Evolutionary conservation across 2,888 invertebrate species (phyloP), one percentile per base, ranked within the genome.

Genomic region (Tricholauxania praeusta): DNA sequence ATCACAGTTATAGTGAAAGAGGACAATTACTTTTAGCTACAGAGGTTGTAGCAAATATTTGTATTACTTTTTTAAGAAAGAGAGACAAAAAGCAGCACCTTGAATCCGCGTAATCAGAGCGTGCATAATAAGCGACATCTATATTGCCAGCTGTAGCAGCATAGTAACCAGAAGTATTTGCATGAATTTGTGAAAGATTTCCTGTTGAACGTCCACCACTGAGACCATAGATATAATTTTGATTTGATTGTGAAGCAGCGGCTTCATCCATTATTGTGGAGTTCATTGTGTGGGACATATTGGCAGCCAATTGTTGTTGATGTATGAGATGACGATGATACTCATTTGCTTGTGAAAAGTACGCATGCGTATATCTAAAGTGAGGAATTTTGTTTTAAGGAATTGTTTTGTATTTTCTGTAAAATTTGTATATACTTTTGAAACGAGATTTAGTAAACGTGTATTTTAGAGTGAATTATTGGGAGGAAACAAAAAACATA

Each of bases 301-400:
- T 75, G 67, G 64, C 72, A 63, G 72, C 71, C 72, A 73, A 49
- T 67, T 53, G 67, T 55, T 59, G 63, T 74, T 79, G 79, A 55
- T 81, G 79, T 72, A 78, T 79, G 79, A 81, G 82, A 79, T 84
- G 85, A 71, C 85, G 84, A 83, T 86, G 86, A 78, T 84, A 84
- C 80, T 87, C 86, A 82, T 83, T 87, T 78, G 85, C 82, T 82
- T 86, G 86, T 82, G 84, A 83, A 81, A 86, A 85, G 80, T 86
- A 87, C 81, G 84, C 87, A 80, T 86, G 85, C 79, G 84, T 85
- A 83, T 86, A 87, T 85, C 87, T 87, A 82, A 79, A 74, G 68
- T 63, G 48, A 62, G 66, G 15, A 67, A 62, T 48, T 69, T 75
- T 67, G 71, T 70, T 76, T 71, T 48, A 73, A 70, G 51, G 59